Percentiles rank a stretch among this genome's conserved stretches.
These are phyloP conservation scores for Ambastaia sidthimunki DNA, from an alignment of 2,797 vertebrate species.

Conservation along the genomic window DNA sequence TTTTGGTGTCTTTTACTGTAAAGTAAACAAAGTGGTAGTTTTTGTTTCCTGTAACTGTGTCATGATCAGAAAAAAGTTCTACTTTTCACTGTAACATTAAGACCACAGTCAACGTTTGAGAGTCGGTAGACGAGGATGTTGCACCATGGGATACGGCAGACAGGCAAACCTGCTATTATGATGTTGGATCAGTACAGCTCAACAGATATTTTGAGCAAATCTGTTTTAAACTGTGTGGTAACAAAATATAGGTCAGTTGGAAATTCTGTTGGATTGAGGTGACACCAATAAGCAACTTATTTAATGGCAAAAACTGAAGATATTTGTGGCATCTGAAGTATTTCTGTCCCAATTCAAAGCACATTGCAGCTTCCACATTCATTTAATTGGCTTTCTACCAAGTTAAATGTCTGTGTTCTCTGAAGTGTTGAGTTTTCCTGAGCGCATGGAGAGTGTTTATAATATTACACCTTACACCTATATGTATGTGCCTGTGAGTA, in stretches of 20 bases:
- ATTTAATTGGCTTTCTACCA: background rate
- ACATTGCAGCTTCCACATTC: background rate
- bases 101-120: constrained; percentile 38
- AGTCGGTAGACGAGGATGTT: constrained; percentile 63
- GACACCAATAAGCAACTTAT: constrained; percentile 60
- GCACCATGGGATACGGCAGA: constrained; percentile 61
- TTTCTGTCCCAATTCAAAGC: constrained; percentile 42
- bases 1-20: background rate
- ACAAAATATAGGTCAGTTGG: constrained; percentile 77
- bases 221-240: constrained; percentile 65
- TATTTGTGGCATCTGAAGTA: constrained; percentile 57
- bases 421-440: background rate
- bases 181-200: constrained; percentile 65
- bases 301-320: constrained; percentile 67
- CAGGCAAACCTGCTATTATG: constrained; percentile 71
- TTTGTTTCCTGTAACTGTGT: constrained; percentile 6
- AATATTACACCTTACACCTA: background rate
- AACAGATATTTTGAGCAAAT: constrained; percentile 62
- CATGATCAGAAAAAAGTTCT: too few relatives aligned
- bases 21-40: background rate
- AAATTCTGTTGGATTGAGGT: constrained; percentile 72
- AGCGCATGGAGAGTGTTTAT: background rate
- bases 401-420: background rate
- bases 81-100: background rate
- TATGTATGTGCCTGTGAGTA: background rate